phyloP scores from a whole-genome alignment of 1,140 invertebrate species.

The Drosophila pectinifera region DNA sequence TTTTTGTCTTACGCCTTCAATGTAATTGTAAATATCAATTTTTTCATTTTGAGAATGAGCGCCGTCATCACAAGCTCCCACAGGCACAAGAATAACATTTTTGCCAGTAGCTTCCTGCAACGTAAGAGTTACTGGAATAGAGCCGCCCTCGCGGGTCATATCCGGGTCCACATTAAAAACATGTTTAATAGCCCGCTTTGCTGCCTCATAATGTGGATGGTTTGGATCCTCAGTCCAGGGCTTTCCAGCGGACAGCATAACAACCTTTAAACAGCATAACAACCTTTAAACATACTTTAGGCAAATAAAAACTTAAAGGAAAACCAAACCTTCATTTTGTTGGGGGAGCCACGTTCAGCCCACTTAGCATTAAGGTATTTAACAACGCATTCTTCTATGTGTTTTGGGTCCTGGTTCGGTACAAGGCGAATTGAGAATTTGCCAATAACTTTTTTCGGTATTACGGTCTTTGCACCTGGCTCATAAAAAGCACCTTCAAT shows the following conservation, averaged over 20 bases:
- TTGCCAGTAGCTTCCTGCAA: constrained; percentile 95
- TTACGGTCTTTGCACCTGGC: constrained; percentile 97
- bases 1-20: constrained; percentile 92
- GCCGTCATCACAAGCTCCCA: constrained; percentile 97
- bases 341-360: constrained; percentile 91
- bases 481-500: constrained; percentile 95
- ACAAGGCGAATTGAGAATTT: constrained; percentile 98
- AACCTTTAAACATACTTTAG: constrained; percentile 84
- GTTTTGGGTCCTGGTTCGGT: constrained; percentile 93
- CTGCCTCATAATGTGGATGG: constrained; percentile 96
- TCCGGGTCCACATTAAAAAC: constrained; percentile 97
- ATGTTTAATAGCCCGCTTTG: constrained; percentile 92
- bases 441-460: constrained; percentile 96
- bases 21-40: constrained; percentile 95
- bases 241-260: constrained; percentile 90
- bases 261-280: constrained; percentile 86
- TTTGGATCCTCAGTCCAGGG: constrained; percentile 97
- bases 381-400: constrained; percentile 90
- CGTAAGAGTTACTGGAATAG: constrained; percentile 97
- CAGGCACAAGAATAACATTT: constrained; percentile 96
- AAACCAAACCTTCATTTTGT: constrained; percentile 90
- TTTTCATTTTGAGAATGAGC: constrained; percentile 99
- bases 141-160: constrained; percentile 97
- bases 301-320: neutral
- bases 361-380: constrained; percentile 91